Evolutionary conservation across 2,113 vertebrate genomes (phyloP).

Genomic region (Otocyon megalotis): DNA sequence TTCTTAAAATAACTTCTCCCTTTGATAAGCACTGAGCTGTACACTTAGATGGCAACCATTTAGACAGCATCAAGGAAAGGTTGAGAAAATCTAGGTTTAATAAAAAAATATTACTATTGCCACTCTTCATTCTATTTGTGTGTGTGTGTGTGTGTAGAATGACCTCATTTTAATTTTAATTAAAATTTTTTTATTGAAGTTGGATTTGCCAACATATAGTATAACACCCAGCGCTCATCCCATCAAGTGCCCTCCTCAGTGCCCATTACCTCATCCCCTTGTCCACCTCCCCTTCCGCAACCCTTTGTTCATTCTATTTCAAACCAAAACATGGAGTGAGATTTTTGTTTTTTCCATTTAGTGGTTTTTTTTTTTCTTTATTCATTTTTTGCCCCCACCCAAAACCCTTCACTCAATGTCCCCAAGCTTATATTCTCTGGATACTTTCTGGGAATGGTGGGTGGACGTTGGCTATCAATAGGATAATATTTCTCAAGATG

Average conservation of each 20-base stretch:
- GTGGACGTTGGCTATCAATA: not conserved
- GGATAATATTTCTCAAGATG: not conserved
- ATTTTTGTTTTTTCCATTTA: not conserved
- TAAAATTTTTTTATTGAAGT: too few species aligned
- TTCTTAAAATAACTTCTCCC: slow-evolving; percentile 48
- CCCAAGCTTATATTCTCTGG: not conserved
- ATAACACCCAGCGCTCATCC: too few species aligned
- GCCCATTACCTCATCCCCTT: too few species aligned
- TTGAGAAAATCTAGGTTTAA: not conserved
- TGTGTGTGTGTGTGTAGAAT: too few species aligned
- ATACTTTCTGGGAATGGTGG: not conserved
- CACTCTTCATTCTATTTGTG: not conserved
- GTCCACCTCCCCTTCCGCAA: too few species aligned
- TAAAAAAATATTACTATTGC: not conserved
- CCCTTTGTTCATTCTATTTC: not conserved
- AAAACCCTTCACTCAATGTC: not conserved
- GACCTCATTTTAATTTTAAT: too few species aligned
- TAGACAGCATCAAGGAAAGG: not conserved
- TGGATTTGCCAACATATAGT: too few species aligned
- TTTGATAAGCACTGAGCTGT: slow-evolving; percentile 27
- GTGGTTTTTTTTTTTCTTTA: not conserved
- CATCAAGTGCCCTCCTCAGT: too few species aligned
- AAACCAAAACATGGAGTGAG: not conserved
- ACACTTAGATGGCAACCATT: not conserved
- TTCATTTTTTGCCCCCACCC: not conserved